Base-by-base conservation (phyloP, 2,113 vertebrate genomes). In the Circaetus gallicus region DNA sequence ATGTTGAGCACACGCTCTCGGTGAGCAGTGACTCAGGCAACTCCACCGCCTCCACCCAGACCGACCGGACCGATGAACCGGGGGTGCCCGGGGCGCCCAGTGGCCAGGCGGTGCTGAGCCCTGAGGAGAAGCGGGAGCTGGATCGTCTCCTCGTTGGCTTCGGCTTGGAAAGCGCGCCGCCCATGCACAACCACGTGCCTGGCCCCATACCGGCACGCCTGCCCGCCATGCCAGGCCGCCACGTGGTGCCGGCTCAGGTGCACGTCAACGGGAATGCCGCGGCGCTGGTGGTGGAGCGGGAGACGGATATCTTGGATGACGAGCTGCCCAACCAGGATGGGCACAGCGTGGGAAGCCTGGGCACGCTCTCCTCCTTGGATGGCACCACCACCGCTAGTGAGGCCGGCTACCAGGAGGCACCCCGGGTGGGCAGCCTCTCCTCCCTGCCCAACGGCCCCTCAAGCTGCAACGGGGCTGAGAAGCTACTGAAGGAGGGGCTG, bases 21-120 rank as follows among this genome's bases (percentile, higher is more conserved):
- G 99, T 99, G 95, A 99, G 99, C 98, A 99, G 99, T 1, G 99
- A 99, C 96, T 99, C 99, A 0, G 99, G 99, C 86, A 99, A 99
- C 97, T 99, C 99, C 56, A 99, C 99, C 0, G 99, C 99, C 47
- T 99, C 99, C 74, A 99, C 99, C 92, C 99, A 99, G 98, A 99
- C 99, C 0, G 99, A 99, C 97, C 98, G 99, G 95, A 99, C 99
- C 0, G 99, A 99, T 98, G 99, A 99, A 93, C 97, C 96, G 3
- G 97, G 86, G 38, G 96, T 88, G 62, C 97, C 96, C 0, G 72
- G 83, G 20, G 97, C 76, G 12, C 97, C 98, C 96, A 1, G 98
- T 7, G 73, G 98, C 3, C 97, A 95, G 66, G 97, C 96, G 4
- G 96, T 96, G 94, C 98, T 99, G 96, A 99, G 99, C 90, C 99